phyloP scores from a whole-genome alignment of 1,140 invertebrate genomes.

The Caenorhabditis inopinata region DNA sequence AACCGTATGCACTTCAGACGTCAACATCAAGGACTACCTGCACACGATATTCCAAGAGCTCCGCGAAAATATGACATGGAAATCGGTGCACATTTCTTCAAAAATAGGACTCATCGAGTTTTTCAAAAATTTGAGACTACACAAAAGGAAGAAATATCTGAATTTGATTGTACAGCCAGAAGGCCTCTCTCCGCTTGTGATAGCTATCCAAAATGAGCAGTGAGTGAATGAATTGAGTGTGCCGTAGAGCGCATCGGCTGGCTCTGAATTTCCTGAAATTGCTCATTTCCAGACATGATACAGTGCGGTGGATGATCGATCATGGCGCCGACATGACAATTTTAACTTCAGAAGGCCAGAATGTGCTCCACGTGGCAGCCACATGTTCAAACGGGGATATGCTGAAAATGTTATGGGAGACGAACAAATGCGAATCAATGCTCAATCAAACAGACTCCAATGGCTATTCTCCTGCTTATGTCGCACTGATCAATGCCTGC shows the following conservation, averaged over 20 bases:
- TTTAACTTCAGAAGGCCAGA: background rate
- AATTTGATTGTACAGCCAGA: conserved; percentile 25
- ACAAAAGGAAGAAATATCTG: background rate
- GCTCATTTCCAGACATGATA: conserved; percentile 1
- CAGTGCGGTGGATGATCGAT: background rate
- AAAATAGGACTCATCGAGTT: conserved; percentile 21
- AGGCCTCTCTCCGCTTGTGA: background rate
- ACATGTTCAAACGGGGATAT: background rate
- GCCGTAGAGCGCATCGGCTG: background rate
- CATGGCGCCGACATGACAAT: background rate
- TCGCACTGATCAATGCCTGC: background rate
- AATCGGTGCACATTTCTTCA: conserved; percentile 28
- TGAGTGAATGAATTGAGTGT: background rate
- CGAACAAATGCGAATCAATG: conserved; percentile 14
- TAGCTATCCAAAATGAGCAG: conserved; percentile 29
- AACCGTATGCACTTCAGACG: background rate
- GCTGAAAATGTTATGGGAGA: conserved; percentile 16
- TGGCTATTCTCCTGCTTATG: conserved; percentile 29
- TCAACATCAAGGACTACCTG: conserved; percentile 34
- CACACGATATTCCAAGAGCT: background rate
- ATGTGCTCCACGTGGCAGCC: conserved; percentile 35
- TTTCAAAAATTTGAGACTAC: conserved; percentile 9
- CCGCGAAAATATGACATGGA: conserved; percentile 35
- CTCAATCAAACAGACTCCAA: background rate
- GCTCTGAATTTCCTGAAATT: no score